Percentiles rank a stretch among this genome's conserved stretches.
Evolutionary conservation across 2,113 vertebrate species (phyloP).

Genomic region (Recurvirostra avosetta): DNA sequence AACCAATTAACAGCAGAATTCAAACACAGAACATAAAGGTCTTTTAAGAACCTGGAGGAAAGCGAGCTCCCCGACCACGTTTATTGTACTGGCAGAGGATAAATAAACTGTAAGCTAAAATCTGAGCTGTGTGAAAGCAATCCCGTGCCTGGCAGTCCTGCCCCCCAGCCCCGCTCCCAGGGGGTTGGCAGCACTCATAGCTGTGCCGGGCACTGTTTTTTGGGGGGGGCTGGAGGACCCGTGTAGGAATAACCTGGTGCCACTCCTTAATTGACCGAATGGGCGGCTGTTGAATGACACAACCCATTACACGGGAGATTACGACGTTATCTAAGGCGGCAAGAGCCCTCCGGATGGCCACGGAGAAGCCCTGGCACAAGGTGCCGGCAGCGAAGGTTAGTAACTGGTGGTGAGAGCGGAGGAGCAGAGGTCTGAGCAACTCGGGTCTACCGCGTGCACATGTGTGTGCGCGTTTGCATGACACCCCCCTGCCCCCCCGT

Average conservation of each 20-base stretch:
- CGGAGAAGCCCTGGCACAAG: not conserved
- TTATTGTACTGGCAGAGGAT: not conserved
- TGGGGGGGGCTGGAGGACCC: not conserved
- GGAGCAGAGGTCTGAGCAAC: not conserved
- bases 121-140: constrained; percentile 23
- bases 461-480: not conserved
- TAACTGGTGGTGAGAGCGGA: not conserved
- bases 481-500: accelerated
- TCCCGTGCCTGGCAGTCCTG: not conserved
- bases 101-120: constrained; percentile 11
- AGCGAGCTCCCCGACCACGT: constrained; percentile 22
- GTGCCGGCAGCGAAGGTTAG: not conserved
- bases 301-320: not conserved
- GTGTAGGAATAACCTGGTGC: not conserved
- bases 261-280: not conserved
- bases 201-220: not conserved
- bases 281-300: not conserved
- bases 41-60: constrained; percentile 33
- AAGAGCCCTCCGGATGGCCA: not conserved
- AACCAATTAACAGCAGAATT: constrained; percentile 41
- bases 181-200: not conserved
- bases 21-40: constrained; percentile 51
- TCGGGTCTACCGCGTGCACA: not conserved
- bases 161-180: not conserved
- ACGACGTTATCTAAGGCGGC: not conserved